phyloP scores from a whole-genome alignment of 2,113 vertebrate genomes.

The Lycocorax pyrrhopterus region DNA sequence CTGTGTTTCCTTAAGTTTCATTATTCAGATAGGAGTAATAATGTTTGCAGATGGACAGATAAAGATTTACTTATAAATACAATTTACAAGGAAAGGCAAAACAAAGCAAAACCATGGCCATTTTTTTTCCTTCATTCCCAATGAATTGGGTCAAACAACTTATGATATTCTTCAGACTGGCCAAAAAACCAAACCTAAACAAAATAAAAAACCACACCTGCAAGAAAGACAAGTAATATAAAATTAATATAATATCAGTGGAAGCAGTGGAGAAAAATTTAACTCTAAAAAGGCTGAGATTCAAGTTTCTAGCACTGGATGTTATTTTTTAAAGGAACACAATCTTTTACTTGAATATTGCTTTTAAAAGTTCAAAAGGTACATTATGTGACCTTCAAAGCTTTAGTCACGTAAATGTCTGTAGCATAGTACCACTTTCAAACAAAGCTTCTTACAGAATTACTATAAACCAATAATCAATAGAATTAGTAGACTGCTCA shows the following conservation, averaged over 20 bases:
- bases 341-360: background rate
- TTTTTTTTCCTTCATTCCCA: background rate
- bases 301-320: background rate
- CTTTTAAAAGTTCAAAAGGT: background rate
- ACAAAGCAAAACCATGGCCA: background rate
- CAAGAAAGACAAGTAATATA: background rate
- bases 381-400: conserved; percentile 26
- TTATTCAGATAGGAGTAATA: background rate
- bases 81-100: background rate
- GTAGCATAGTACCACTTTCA: background rate
- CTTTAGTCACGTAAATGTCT: background rate
- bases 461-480: conserved; percentile 53
- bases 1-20: background rate
- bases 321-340: background rate
- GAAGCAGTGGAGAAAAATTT: background rate
- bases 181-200: background rate
- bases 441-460: conserved; percentile 49
- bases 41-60: background rate
- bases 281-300: background rate
- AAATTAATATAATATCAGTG: background rate
- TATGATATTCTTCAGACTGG: background rate
- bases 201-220: background rate
- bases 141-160: background rate
- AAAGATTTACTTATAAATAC: background rate
- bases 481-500: background rate